These are phyloP conservation scores for Drosophila picticornis DNA, from an alignment of 2,888 invertebrate species.

Conservation along the genomic window DNA sequence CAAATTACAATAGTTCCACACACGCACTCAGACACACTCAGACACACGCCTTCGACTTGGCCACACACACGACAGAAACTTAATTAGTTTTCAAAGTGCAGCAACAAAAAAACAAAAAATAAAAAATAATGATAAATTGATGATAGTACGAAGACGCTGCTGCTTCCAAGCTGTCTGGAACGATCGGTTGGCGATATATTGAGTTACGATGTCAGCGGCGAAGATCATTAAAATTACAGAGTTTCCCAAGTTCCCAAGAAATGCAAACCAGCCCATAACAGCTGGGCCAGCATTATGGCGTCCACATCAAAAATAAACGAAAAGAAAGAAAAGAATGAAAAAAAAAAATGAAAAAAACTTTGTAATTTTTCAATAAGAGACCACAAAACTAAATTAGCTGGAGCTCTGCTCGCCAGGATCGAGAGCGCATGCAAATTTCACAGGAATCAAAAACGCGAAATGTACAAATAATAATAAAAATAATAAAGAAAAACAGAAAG, in stretches of 20 bases:
- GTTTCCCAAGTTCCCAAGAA: constrained; percentile 61
- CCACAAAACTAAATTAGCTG: constrained; percentile 77
- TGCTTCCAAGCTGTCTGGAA: constrained; percentile 77
- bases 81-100: constrained; percentile 78
- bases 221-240: constrained; percentile 78
- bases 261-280: constrained; percentile 21
- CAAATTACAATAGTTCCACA: constrained; percentile 64
- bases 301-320: constrained; percentile 32
- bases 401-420: constrained; percentile 24
- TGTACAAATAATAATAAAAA: constrained; percentile 65
- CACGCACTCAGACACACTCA: constrained; percentile 32
- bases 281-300: constrained; percentile 33
- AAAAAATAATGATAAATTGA: constrained; percentile 44
- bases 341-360: constrained; percentile 30
- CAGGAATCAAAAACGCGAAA: constrained; percentile 70
- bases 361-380: constrained; percentile 78
- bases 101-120: constrained; percentile 29
- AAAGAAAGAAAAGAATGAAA: constrained; percentile 8
- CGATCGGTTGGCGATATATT: constrained; percentile 64
- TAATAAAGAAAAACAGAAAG: constrained; percentile 52
- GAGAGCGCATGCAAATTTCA: constrained; percentile 72
- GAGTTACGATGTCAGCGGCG: constrained; percentile 64
- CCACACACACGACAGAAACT: constrained; percentile 70
- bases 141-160: constrained; percentile 48
- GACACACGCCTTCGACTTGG: constrained; percentile 40